Evolutionary conservation across 2,888 invertebrate genomes (phyloP), one percentile per base, ranked within the genome.

Genomic region (Digitonthophagus gazella): DNA sequence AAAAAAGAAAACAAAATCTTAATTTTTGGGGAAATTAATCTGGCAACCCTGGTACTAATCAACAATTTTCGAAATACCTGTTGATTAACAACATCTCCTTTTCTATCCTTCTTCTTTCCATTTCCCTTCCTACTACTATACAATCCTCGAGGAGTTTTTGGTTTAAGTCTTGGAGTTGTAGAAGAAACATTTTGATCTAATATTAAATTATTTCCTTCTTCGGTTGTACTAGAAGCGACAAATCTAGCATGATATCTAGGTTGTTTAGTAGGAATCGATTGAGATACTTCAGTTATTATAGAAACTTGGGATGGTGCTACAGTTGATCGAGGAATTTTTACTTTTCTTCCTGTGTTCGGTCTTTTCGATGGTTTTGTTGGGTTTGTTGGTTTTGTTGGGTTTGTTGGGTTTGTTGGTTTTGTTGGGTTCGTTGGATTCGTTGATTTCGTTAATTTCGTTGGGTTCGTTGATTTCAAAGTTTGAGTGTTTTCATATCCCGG

Each of bases 191-290:
- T 69, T 68, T 71, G 55, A 14, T 69, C 67, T 14, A 11, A 16
- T 22, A 56, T 58, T 19, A 22, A 44, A 54, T 22, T 63, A 20
- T 14, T 64, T 2, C 19, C 56, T 19, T 64, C 66, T 2, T 67
- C 54, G 3, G 55, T 44, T 20, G 65, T 64, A 19, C 19, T 71
- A 22, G 68, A 69, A 0, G 74, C 70, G 61, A 73, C 78, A 68
- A 78, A 78, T 71, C 78, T 76, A 0, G 80, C 79, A 66, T 80
- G 78, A 76, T 79, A 80, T 77, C 78, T 76, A 72, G 78, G 76
- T 65, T 75, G 73, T 74, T 75, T 76, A 73, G 57, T 67, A 22
- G 15, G 28, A 22, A 66, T 66, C 63, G 72, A 68, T 73, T 75
- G 66, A n/a, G 75, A 66, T 16, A 72, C 74, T 73, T 74, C 71